Conservation (phyloP, 2,797 vertebrate species). For the Loriculus beryllinus region DNA sequence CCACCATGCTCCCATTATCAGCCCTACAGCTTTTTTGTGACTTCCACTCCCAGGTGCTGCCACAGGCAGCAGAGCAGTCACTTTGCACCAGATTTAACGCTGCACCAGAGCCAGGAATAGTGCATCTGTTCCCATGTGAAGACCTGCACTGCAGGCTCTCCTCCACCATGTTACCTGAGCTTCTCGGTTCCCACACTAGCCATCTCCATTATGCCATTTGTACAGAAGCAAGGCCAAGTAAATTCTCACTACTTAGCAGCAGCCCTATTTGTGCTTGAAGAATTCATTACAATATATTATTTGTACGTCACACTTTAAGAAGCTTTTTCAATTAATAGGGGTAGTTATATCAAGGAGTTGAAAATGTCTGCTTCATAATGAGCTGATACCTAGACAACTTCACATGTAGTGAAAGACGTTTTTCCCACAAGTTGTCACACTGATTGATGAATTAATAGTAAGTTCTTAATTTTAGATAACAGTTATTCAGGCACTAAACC, state of each 20-base stretch:
- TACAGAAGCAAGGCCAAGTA: neutral
- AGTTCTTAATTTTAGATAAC: neutral
- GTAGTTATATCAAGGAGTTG: neutral
- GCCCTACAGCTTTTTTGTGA: neutral
- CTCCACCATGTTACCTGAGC: neutral
- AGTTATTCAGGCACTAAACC: neutral
- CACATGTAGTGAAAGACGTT: neutral
- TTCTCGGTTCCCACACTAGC: rapidly evolving
- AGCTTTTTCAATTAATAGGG: neutral
- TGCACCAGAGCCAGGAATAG: neutral
- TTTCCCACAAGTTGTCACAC: neutral
- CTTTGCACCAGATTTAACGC: neutral
- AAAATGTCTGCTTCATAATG: neutral
- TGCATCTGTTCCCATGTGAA: neutral
- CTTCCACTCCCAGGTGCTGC: neutral
- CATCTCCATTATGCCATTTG: neutral
- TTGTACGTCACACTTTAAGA: neutral
- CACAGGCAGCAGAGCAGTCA: neutral
- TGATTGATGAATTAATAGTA: neutral
- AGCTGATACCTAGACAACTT: neutral
- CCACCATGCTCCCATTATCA: rapidly evolving
- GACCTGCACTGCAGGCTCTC: neutral
- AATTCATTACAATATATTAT: neutral
- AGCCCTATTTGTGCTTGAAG: neutral
- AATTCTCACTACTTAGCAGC: neutral